Evolutionary conservation across 2,797 vertebrate genomes (phyloP).

Genomic region (Catharus ustulatus): DNA sequence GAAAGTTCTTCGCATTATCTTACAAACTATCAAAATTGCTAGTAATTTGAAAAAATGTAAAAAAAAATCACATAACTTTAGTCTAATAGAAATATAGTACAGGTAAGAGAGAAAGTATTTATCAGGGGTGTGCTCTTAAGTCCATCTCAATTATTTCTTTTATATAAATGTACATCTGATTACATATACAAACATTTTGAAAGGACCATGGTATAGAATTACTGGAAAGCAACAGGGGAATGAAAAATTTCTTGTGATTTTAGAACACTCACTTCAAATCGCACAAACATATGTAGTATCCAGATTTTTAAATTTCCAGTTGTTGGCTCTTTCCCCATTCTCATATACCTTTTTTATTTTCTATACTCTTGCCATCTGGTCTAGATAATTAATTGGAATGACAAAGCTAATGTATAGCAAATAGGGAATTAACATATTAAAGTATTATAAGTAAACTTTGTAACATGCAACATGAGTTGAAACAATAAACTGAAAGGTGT

Average conservation of each 20-base stretch:
- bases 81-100: conserved; percentile 89
- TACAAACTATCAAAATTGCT: conserved; percentile 90
- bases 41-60: conserved; percentile 88
- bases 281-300: conserved; percentile 59
- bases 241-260: conserved; percentile 73
- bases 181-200: conserved; percentile 85
- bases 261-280: conserved; percentile 73
- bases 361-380: conserved; percentile 64
- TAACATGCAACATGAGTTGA: conserved; percentile 76
- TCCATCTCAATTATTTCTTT: conserved; percentile 81
- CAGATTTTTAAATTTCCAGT: conserved; percentile 52
- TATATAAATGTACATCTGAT: conserved; percentile 87
- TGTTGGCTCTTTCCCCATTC: conserved; percentile 48
- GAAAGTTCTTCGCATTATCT: conserved; percentile 86
- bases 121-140: conserved; percentile 86
- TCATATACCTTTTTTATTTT: conserved; percentile 29
- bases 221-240: conserved; percentile 76
- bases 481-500: conserved; percentile 66
- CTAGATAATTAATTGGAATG: conserved; percentile 62
- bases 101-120: conserved; percentile 85
- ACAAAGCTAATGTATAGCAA: conserved; percentile 62
- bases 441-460: conserved; percentile 66
- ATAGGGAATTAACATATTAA: conserved; percentile 65
- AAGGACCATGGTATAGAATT: conserved; percentile 78
- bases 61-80: conserved; percentile 86